phyloP scores from a whole-genome alignment of 2,113 vertebrate genomes.

The Vulpes lagopus region DNA sequence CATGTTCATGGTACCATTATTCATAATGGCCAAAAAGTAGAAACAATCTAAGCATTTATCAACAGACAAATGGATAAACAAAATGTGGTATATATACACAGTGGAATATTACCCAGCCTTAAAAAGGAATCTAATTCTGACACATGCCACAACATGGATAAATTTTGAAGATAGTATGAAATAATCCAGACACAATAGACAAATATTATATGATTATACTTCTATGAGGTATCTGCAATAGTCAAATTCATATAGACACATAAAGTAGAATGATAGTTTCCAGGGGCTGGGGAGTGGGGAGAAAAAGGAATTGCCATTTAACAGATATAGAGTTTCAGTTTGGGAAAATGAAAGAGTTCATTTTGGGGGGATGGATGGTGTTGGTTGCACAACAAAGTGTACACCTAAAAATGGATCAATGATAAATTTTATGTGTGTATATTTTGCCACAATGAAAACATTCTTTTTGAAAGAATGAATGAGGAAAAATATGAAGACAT shows the following conservation, averaged over 20 bases:
- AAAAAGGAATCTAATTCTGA: not conserved
- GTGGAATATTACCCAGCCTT: not conserved
- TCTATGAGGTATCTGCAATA: not conserved
- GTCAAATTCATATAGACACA: not conserved
- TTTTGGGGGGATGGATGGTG: not conserved
- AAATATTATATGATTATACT: not conserved
- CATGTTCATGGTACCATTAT: not conserved
- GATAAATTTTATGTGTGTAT: not conserved
- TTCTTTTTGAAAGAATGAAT: slow-evolving; percentile 24
- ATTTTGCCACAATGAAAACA: not conserved
- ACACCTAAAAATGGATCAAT: not conserved
- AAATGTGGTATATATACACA: not conserved
- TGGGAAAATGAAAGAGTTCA: not conserved
- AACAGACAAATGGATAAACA: not conserved
- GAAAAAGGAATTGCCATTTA: not conserved
- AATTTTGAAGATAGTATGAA: not conserved
- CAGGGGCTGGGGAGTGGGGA: not conserved
- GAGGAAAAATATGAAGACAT: not conserved
- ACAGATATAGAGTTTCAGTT: not conserved
- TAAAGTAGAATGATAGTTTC: not conserved
- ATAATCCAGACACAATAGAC: not conserved
- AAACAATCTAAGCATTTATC: not conserved
- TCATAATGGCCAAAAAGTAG: not conserved
- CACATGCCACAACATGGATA: not conserved
- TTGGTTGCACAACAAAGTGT: not conserved